Percentiles rank a stretch among this genome's conserved stretches.
Conservation (phyloP, 2,113 vertebrate species). For the Amazona vittata region DNA sequence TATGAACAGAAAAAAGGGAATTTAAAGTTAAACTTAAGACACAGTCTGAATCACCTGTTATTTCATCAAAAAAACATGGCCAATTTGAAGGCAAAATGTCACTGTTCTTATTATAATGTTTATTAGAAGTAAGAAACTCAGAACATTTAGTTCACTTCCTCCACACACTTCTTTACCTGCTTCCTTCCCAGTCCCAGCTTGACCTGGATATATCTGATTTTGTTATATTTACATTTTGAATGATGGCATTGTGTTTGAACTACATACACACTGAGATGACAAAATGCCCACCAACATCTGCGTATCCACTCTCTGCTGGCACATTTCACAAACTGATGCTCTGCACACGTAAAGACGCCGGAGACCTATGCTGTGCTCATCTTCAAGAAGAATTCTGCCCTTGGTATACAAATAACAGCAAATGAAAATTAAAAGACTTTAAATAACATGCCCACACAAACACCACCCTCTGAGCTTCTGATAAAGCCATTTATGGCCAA, state of each 20-base stretch:
- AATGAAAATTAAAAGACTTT: constrained; percentile 31
- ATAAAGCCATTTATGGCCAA: constrained; percentile 43
- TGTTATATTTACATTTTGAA: background rate
- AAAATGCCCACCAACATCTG: background rate
- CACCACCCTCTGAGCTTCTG: constrained; percentile 32
- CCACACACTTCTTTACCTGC: background rate
- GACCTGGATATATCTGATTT: background rate
- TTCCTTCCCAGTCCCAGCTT: background rate
- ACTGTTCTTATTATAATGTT: background rate
- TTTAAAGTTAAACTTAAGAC: background rate
- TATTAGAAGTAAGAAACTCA: background rate
- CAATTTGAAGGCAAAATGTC: background rate
- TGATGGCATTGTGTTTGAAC: background rate
- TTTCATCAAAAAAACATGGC: background rate
- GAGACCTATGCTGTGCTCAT: constrained; percentile 12
- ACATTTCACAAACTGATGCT: background rate
- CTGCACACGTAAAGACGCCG: background rate
- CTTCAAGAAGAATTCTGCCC: constrained; percentile 1
- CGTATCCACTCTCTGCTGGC: background rate
- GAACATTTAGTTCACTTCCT: background rate
- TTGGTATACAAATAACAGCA: constrained; percentile 29
- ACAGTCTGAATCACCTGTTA: background rate
- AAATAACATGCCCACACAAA: constrained; percentile 48
- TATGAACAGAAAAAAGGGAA: background rate
- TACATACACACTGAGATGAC: background rate